Evolutionary conservation across 2,797 vertebrate genomes (phyloP).

Genomic region (Pipistrellus nathusii): DNA sequence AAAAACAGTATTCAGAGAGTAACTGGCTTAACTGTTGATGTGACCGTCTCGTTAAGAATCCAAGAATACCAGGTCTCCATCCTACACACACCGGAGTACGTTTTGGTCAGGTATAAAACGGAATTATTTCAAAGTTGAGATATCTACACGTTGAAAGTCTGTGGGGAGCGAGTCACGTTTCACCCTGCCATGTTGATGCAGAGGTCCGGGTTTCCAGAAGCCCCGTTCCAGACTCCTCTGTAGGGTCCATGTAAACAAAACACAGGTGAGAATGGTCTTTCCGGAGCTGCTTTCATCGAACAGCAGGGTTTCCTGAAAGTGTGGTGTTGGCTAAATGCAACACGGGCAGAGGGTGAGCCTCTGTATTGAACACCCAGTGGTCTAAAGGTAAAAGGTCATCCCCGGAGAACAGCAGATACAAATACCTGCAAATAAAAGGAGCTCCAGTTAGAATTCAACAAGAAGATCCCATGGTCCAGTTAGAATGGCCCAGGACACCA

Average conservation of each 20-base stretch:
- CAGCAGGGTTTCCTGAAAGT: constrained; percentile 94
- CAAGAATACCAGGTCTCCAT: constrained; percentile 79
- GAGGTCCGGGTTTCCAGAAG: constrained; percentile 78
- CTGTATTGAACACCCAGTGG: constrained; percentile 99
- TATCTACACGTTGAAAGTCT: constrained; percentile 86
- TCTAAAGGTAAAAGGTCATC: constrained; percentile 98
- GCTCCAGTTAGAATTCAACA: constrained; percentile 42
- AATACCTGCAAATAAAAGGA: constrained; percentile 91
- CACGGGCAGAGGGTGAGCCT: constrained; percentile 98
- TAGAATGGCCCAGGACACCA: neutral
- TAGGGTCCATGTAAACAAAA: constrained; percentile 91
- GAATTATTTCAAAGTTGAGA: constrained; percentile 85
- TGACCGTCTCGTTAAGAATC: constrained; percentile 76
- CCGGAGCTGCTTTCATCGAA: constrained; percentile 89
- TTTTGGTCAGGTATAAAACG: constrained; percentile 91
- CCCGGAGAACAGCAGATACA: constrained; percentile 98
- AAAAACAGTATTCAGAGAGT: neutral
- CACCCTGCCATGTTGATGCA: constrained; percentile 70
- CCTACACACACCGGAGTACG: constrained; percentile 80
- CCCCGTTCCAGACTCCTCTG: constrained; percentile 85
- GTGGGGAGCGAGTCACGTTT: constrained; percentile 60
- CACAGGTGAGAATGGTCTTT: constrained; percentile 86
- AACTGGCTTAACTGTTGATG: constrained; percentile 63
- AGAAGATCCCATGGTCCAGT: neutral
- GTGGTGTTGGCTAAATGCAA: constrained; percentile 97